These are phyloP conservation scores for Lithophane semibrunnea DNA, from an alignment of 2,888 invertebrate species.

Conservation along the genomic window DNA sequence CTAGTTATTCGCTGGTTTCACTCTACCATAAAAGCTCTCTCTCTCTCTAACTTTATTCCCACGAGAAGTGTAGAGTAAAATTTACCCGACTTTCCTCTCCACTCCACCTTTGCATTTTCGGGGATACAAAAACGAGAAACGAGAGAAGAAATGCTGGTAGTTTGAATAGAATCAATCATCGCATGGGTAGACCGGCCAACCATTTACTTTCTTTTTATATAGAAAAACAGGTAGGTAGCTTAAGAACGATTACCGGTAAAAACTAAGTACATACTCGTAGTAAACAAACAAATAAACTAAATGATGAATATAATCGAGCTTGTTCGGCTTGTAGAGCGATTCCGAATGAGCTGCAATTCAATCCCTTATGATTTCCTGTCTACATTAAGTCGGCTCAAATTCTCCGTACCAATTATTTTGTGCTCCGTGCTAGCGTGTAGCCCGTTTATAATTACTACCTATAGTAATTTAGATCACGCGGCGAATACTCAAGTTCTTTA, in stretches of 20 bases:
- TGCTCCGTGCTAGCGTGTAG: constrained; percentile 36
- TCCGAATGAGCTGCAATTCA: constrained; percentile 65
- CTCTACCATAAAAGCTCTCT: not conserved
- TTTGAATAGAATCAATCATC: not conserved
- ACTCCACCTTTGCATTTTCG: not conserved
- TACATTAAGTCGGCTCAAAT: constrained; percentile 64
- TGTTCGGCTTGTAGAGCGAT: constrained; percentile 26
- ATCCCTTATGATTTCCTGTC: constrained; percentile 75
- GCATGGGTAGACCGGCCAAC: not conserved
- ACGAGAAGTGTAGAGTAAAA: not conserved
- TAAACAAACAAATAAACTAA: constrained; percentile 41
- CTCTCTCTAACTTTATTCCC: not conserved
- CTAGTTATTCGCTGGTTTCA: not conserved
- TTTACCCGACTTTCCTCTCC: not conserved
- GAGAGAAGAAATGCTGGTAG: not conserved
- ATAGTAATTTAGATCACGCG: constrained; percentile 38
- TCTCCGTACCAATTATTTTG: constrained; percentile 65
- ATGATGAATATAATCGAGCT: constrained; percentile 32
- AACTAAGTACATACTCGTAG: not conserved
- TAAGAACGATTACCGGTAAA: not conserved
- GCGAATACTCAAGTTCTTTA: constrained; percentile 16
- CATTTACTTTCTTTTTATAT: not conserved
- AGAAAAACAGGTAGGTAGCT: not conserved
- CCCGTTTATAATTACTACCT: constrained; percentile 42
- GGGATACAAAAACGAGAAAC: not conserved